Evolutionary conservation across 2,113 vertebrate genomes (phyloP), one percentile per base, ranked within the genome.

Genomic region (Sturnus vulgaris): DNA sequence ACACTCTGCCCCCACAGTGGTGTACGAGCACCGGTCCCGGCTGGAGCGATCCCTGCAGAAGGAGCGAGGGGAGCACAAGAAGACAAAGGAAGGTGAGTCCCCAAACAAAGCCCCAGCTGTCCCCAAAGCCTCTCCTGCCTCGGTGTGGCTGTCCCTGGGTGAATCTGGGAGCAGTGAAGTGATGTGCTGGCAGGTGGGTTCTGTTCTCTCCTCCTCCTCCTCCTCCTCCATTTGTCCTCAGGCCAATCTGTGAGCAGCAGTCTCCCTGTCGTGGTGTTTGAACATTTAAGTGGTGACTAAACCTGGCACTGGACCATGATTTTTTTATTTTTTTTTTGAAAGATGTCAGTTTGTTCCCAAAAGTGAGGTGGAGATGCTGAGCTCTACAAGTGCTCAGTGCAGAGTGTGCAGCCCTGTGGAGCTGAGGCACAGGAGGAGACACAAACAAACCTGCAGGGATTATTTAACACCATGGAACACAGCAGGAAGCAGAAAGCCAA

Each of bases 11-110:
- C 63, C 64, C 56, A 2, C 31, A 98, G 98, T 98, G 35, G 98
- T 98, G 63, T 98, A 98, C 5, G 98, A 98, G 82, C 98, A 98
- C 88, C 73, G 98, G 21, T 97, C 98, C 39, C 94, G 98, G 2
- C 97, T 98, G 4, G 98, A 98, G 47, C 68, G 98, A 0, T 98
- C 98, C 35, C 52, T 98, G 87, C 98, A 98, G 95, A 98, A 98
- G 81, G 98, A 98, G 77, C 80, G 98, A 44, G 94, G 95, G 16
- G 98, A 98, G 5, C 98, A 98, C 96, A 98, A 98, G 95, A 98
- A 98, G 95, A 98, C 98, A 0, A 98, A 98, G 86, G 98, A 98
- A 96, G 98, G 98, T 98, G 77, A 93, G 97, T 69, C 6, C 6
- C 31, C n/a, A 18, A 55, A 16, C 9, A 24, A 1, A 19, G 11